Percentiles rank a stretch among this genome's conserved stretches.
phyloP scores from a whole-genome alignment of 2,113 vertebrate genomes.

The Morone chrysops region DNA sequence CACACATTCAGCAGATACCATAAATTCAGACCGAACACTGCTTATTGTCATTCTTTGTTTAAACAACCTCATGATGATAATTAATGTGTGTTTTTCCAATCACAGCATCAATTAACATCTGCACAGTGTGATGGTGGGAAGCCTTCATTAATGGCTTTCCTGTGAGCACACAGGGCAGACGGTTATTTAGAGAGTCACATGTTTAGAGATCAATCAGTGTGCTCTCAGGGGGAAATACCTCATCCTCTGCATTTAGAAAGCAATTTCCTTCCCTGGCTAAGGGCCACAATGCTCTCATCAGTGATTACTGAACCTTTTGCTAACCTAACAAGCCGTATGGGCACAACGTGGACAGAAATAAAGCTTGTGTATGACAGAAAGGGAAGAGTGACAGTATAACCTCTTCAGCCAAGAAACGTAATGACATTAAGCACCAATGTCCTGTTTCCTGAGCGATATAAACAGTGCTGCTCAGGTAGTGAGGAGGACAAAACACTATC shows the following conservation, averaged over 20 bases:
- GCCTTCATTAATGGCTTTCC: conserved; percentile 33
- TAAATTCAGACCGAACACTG: conserved; percentile 2
- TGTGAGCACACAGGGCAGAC: conserved; percentile 20
- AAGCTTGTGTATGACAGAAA: neutral
- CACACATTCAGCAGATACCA: neutral
- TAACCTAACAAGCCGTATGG: conserved; percentile 19
- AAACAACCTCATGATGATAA: conserved; percentile 3
- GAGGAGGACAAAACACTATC: neutral
- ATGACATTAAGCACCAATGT: conserved; percentile 26
- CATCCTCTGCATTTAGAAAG: conserved; percentile 33
- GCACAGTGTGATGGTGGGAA: conserved; percentile 10
- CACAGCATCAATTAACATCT: conserved; percentile 27
- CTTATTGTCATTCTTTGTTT: neutral
- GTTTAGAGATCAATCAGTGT: conserved; percentile 36
- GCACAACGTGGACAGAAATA: neutral
- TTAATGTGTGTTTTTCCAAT: conserved; percentile 18
- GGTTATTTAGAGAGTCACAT: conserved; percentile 50
- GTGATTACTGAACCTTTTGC: conserved; percentile 26
- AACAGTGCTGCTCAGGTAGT: conserved; percentile 1
- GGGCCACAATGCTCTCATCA: neutral
- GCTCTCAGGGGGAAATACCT: conserved; percentile 44
- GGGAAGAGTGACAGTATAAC: neutral
- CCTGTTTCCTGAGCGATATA: neutral
- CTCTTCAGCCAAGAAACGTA: neutral
- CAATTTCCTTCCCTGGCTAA: conserved; percentile 51